These are phyloP conservation scores for Crotophaga sulcirostris DNA, from an alignment of 2,113 vertebrate genomes.

Conservation along the genomic window DNA sequence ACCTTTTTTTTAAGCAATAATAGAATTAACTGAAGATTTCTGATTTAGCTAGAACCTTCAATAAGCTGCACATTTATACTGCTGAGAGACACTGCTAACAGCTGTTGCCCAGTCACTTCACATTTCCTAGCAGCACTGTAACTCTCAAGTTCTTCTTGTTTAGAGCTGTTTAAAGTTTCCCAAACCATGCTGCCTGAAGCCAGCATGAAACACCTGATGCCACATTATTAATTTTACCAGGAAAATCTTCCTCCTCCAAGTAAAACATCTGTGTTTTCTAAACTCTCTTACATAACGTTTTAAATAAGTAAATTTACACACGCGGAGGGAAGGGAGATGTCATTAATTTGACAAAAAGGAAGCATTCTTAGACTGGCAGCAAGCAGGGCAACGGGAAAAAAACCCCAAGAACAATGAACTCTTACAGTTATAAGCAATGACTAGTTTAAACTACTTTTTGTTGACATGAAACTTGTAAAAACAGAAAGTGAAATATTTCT, in stretches of 20 bases:
- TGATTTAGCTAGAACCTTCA: neutral
- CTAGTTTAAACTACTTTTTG: neutral
- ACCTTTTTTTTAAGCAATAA: neutral
- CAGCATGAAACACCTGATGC: neutral
- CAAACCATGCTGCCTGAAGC: neutral
- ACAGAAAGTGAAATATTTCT: slow-evolving; percentile 27
- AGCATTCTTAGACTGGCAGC: neutral
- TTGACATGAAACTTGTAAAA: neutral
- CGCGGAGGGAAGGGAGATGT: neutral
- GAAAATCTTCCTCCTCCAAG: slow-evolving; percentile 14
- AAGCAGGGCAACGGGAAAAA: neutral
- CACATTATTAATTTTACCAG: neutral
- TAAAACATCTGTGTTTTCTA: slow-evolving; percentile 15
- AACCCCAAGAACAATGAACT: neutral
- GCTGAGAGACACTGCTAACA: neutral
- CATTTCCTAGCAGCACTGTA: neutral
- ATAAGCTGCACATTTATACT: neutral
- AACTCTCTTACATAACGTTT: neutral
- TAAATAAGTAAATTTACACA: neutral
- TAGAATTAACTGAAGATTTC: neutral
- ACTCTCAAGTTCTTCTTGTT: neutral
- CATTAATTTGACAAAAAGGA: neutral
- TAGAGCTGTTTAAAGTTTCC: neutral
- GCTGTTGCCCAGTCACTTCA: neutral
- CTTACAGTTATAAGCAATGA: neutral